Evolutionary conservation across 2,888 invertebrate species (phyloP), one percentile per base, ranked within the genome.

Genomic region (Habrosyne pyritoides): DNA sequence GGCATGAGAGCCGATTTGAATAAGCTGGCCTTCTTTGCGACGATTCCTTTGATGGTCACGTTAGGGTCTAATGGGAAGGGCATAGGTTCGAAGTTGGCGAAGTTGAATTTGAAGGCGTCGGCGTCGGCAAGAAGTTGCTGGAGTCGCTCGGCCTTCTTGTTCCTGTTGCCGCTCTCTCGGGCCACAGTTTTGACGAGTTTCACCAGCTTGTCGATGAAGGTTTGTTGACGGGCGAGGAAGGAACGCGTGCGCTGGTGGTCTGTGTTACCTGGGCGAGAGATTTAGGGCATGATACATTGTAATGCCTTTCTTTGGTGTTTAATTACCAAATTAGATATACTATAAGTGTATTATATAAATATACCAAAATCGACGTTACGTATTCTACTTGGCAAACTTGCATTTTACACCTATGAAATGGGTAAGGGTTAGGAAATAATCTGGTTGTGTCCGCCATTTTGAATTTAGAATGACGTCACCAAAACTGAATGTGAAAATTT

Each of bases 1-100:
- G 99, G 99, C 98, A 98, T 99, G 55, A 99, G 91, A 0, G 98
- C 98, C 30, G 99, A 99, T 85, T 99, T 99, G 89, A 99, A 99
- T 0, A 99, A 93, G 49, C 96, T 96, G 0, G 99, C 98, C 73
- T 97, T 97, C 71, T 97, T 96, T 0, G 98, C 95, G 53, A 98
- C 93, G 47, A 99, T 97, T 53, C 97, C 98, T 79, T 95, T 96
- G 59, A 99, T 97, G 54, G 94, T 95, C 22, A 99, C 95, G 68
- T 95, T 96, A 0, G 99, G 99, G 91, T 99, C 99, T 10, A 99
- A 85, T 0, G 99, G 99, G 75, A 99, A 96, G 0, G 98, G 98
- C 79, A 99, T 95, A 0, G 98, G 96, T 67, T 99, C 98, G 84
- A 99, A 98, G 83, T 95, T 96, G 0, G 96, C 94, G 86, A 99